Percentiles rank a stretch among this genome's conserved stretches.
phyloP scores from a whole-genome alignment of 2,797 vertebrate species.

The Smutsia gigantea region DNA sequence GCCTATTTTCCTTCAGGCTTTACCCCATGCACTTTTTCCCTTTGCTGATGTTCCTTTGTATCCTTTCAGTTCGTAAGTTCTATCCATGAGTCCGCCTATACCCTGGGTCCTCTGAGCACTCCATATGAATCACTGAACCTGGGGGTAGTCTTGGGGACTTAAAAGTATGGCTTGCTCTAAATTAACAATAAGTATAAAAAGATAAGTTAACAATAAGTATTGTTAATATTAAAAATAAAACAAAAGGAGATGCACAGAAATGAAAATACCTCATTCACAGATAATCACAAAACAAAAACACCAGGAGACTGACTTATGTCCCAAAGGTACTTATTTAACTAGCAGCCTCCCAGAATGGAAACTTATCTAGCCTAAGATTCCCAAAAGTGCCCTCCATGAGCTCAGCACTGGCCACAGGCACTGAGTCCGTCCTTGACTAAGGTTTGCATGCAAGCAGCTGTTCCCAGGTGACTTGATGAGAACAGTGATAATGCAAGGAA shows the following conservation, averaged over 20 bases:
- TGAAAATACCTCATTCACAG: not conserved
- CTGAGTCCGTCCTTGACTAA: not conserved
- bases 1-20: not conserved
- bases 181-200: not conserved
- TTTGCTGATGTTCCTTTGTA: not conserved
- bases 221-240: slow-evolving; percentile 26
- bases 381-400: not conserved
- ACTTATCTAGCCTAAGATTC: not conserved
- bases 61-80: not conserved
- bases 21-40: not conserved
- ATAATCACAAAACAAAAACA: slow-evolving; percentile 37
- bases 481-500: not conserved
- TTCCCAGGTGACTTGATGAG: not conserved
- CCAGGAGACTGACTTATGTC: not conserved
- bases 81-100: not conserved
- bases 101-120: not conserved
- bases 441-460: not conserved
- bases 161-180: not conserved
- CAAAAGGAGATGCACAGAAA: not conserved
- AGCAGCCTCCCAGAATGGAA: not conserved
- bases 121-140: not conserved
- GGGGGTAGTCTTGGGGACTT: not conserved
- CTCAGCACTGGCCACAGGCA: not conserved
- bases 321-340: not conserved
- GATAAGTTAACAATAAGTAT: not conserved